Conservation (phyloP, 2,113 vertebrate species). For the Ia io region DNA sequence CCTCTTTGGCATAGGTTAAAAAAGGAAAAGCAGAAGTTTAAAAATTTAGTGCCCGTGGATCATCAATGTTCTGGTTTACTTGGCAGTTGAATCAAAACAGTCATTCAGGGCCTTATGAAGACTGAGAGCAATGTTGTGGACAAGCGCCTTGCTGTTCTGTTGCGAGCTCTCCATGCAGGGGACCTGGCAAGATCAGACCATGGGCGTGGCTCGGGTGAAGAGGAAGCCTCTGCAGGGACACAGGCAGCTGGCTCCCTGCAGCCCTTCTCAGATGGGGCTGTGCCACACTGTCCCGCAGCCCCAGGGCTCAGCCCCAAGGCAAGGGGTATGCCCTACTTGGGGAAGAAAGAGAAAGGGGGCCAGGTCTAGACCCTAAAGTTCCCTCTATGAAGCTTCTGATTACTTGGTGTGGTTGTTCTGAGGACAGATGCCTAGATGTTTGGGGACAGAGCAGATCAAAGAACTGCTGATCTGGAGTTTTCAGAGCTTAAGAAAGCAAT, state of each 20-base stretch:
- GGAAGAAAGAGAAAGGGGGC: background rate
- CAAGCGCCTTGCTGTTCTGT: background rate
- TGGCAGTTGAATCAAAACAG: slow-evolving; percentile 31
- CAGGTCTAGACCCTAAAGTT: background rate
- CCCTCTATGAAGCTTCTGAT: background rate
- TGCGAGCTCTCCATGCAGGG: background rate
- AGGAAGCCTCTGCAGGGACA: background rate
- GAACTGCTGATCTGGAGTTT: background rate
- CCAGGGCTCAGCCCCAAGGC: background rate
- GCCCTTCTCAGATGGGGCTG: background rate
- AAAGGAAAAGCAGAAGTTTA: background rate
- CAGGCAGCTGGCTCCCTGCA: background rate
- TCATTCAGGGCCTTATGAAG: background rate
- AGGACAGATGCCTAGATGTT: background rate
- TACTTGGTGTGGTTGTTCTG: background rate
- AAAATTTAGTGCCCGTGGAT: background rate
- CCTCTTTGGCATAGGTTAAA: slow-evolving; percentile 22
- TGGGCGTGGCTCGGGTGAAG: background rate
- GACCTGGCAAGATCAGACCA: background rate
- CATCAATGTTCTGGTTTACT: background rate
- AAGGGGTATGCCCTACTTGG: background rate
- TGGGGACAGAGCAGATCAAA: background rate
- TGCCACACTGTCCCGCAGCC: background rate
- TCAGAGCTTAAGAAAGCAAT: background rate
- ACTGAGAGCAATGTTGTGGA: background rate